Percentiles rank a stretch among this genome's conserved stretches.
These are phyloP conservation scores for Dreissena polymorpha DNA, from an alignment of 1,140 invertebrate genomes.

Conservation along the genomic window DNA sequence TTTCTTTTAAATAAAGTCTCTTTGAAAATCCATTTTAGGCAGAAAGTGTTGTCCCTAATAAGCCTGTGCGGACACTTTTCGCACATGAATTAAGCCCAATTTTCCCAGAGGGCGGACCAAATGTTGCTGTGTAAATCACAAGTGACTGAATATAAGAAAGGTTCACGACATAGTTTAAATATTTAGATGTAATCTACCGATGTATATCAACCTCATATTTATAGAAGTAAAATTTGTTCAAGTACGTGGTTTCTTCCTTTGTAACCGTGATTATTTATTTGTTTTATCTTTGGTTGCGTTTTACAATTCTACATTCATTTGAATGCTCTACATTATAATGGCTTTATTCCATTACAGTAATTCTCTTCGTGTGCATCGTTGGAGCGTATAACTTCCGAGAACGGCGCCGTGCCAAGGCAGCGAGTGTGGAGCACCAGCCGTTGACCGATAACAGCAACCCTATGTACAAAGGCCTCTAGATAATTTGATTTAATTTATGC, in stretches of 20 bases:
- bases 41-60: too few species aligned
- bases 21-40: not conserved
- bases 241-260: not conserved
- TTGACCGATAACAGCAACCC: constrained; percentile 19
- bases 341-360: constrained; percentile 16
- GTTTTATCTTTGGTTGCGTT: not conserved
- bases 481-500: too few species aligned
- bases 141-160: too few species aligned
- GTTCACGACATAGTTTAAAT: too few species aligned
- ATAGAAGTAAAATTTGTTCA: not conserved
- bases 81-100: too few species aligned
- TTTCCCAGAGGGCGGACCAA: too few species aligned
- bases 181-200: not conserved
- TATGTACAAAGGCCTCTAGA: too few species aligned
- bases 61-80: too few species aligned
- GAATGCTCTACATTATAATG: not conserved
- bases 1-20: not conserved
- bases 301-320: not conserved
- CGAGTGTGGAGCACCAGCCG: constrained; percentile 15
- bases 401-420: not conserved
- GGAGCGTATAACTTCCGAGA: constrained; percentile 12
- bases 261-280: not conserved
- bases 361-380: constrained; percentile 3
- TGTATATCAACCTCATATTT: too few species aligned
- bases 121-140: too few species aligned